Percentiles rank a stretch among this genome's conserved stretches.
Conservation (phyloP, 2,113 vertebrate species). For the Glaucidium brasilianum region DNA sequence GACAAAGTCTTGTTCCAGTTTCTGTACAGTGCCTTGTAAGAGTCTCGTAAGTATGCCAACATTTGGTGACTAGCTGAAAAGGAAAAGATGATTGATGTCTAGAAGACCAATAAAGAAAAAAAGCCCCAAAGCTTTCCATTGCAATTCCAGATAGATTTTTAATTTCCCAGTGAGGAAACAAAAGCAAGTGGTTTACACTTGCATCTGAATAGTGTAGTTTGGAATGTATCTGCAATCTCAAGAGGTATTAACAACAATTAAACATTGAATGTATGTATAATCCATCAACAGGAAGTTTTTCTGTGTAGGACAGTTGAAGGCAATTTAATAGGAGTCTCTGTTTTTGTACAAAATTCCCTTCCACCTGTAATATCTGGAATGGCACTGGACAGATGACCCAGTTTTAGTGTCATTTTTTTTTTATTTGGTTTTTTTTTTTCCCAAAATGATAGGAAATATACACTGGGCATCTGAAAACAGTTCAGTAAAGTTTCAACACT, state of each 20-base stretch:
- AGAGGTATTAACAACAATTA: background rate
- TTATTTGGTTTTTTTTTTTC: background rate
- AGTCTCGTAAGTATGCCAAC: constrained; percentile 16
- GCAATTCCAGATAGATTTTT: background rate
- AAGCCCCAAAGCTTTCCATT: constrained; percentile 5
- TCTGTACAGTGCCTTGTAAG: constrained; percentile 47
- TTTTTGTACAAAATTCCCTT: constrained; percentile 46
- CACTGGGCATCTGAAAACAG: constrained; percentile 54
- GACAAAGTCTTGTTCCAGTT: background rate
- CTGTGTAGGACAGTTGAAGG: constrained; percentile 64
- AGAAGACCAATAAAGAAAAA: background rate
- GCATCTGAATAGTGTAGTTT: background rate
- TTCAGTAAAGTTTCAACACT: constrained; percentile 69
- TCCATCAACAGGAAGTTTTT: constrained; percentile 36
- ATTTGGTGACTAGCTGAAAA: constrained; percentile 32
- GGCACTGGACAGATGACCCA: constrained; percentile 48
- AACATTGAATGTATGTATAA: background rate
- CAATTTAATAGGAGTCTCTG: constrained; percentile 46
- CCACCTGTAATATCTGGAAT: constrained; percentile 40
- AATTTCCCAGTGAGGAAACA: background rate
- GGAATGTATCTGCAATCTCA: background rate
- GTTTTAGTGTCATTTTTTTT: background rate
- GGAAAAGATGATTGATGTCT: background rate
- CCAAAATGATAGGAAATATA: constrained; percentile 48
- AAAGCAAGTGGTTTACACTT: constrained; percentile 20